phyloP scores from a whole-genome alignment of 2,888 invertebrate species.

The Axea sp. region DNA sequence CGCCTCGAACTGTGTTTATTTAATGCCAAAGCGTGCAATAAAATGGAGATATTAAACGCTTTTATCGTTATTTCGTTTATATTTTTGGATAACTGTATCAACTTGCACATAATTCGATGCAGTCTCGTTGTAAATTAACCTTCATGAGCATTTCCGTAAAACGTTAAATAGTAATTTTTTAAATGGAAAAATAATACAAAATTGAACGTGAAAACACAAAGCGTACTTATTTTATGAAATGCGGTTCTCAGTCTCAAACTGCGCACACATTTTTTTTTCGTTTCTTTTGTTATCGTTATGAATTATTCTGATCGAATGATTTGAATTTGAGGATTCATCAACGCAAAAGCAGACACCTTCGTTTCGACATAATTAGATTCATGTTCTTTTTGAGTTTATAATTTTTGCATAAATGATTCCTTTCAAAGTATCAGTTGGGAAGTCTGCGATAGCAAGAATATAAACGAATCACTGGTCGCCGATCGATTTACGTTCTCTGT shows the following conservation, averaged over 20 bases:
- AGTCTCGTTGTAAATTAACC: neutral
- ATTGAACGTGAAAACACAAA: neutral
- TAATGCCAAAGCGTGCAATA: too few relatives aligned
- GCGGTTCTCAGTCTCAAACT: too few relatives aligned
- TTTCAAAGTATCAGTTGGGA: conserved; percentile 43
- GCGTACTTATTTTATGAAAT: too few relatives aligned
- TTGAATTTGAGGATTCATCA: conserved; percentile 26
- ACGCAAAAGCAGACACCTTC: conserved; percentile 27
- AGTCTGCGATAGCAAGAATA: conserved; percentile 42
- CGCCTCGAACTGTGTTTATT: neutral
- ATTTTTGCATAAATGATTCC: conserved; percentile 49
- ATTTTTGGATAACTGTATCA: too few relatives aligned
- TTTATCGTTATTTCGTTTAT: neutral
- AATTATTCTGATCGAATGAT: conserved; percentile 13
- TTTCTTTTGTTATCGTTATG: neutral
- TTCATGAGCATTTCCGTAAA: neutral
- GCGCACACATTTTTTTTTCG: neutral
- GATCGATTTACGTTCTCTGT: conserved; percentile 57
- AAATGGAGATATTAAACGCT: neutral
- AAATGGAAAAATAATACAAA: neutral
- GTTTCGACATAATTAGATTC: conserved; percentile 42
- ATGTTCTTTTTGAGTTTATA: conserved; percentile 40
- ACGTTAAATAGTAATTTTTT: neutral
- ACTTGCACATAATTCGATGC: too few relatives aligned
- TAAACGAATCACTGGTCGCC: conserved; percentile 54